Percentiles rank a stretch among this genome's conserved stretches.
phyloP scores from a whole-genome alignment of 2,888 invertebrate genomes.

The Pollenia griseotomentosa region DNA sequence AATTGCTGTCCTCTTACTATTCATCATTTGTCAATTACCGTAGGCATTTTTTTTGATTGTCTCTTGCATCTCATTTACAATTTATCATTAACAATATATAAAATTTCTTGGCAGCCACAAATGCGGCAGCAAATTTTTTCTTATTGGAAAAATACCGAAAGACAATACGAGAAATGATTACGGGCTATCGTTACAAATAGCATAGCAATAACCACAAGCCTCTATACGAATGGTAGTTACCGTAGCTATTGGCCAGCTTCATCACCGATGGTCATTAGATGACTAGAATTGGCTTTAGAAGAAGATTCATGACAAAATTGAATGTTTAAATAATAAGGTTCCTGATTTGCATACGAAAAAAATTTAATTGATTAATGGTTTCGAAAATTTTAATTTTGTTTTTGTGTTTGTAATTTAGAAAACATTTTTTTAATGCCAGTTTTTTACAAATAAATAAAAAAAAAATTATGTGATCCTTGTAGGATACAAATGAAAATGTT shows the following conservation, averaged over 20 bases:
- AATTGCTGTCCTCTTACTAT: slow-evolving; percentile 90
- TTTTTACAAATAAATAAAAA: slow-evolving; percentile 9
- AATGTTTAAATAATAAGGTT: slow-evolving; percentile 46
- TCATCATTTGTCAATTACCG: slow-evolving; percentile 90
- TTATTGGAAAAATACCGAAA: slow-evolving; percentile 90
- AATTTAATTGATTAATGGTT: neutral
- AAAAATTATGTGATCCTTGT: slow-evolving; percentile 78
- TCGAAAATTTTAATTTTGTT: neutral
- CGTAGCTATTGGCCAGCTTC: slow-evolving; percentile 75
- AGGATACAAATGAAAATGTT: slow-evolving; percentile 36
- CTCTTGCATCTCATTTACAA: slow-evolving; percentile 76
- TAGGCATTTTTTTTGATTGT: slow-evolving; percentile 87
- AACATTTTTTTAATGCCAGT: neutral
- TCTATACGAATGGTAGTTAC: slow-evolving; percentile 78
- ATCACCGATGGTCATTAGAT: slow-evolving; percentile 65
- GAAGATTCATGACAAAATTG: slow-evolving; percentile 48
- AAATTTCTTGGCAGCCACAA: slow-evolving; percentile 89
- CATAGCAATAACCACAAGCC: slow-evolving; percentile 79
- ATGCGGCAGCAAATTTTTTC: slow-evolving; percentile 91
- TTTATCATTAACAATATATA: slow-evolving; percentile 88
- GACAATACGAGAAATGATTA: slow-evolving; percentile 84
- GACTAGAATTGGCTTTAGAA: slow-evolving; percentile 36
- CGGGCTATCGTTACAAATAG: slow-evolving; percentile 80
- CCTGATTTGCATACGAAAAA: neutral
- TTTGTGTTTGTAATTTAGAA: neutral